phyloP scores from a whole-genome alignment of 2,888 invertebrate genomes.

The Arge pagana region DNA sequence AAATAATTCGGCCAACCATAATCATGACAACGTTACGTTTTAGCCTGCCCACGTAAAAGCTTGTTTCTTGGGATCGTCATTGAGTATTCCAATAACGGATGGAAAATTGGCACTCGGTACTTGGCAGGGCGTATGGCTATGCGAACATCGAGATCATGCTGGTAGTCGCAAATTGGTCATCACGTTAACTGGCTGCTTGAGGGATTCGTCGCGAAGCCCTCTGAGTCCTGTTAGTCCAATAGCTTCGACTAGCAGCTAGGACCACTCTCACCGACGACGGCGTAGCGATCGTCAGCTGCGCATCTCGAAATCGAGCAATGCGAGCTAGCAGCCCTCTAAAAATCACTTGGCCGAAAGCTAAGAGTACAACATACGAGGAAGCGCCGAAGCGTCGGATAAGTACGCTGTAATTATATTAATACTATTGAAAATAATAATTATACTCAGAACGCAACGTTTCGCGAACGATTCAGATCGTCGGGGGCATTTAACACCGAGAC shows the following conservation, averaged over 20 bases:
- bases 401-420: too few species aligned
- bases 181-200: slow-evolving; percentile 88
- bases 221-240: slow-evolving; percentile 83
- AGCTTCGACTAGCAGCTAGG: slow-evolving; percentile 93
- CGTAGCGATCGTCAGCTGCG: slow-evolving; percentile 55
- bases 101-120: slow-evolving; percentile 94
- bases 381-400: too few species aligned
- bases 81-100: slow-evolving; percentile 95
- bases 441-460: not conserved
- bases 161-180: slow-evolving; percentile 89
- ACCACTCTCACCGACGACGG: slow-evolving; percentile 65
- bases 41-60: slow-evolving; percentile 98
- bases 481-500: slow-evolving; percentile 7
- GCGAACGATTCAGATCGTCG: slow-evolving; percentile 8
- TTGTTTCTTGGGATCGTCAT: slow-evolving; percentile 91
- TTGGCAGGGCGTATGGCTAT: slow-evolving; percentile 98
- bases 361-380: slow-evolving; percentile 40
- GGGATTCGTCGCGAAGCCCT: slow-evolving; percentile 85
- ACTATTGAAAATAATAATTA: too few species aligned
- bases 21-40: slow-evolving; percentile 48
- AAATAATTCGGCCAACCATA: too few species aligned
- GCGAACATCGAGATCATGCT: slow-evolving; percentile 96
- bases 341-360: slow-evolving; percentile 47
- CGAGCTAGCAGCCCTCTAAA: slow-evolving; percentile 56
- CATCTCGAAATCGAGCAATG: slow-evolving; percentile 54